Percentiles rank a stretch among this genome's conserved stretches.
These are phyloP conservation scores for Dolichomitus sp. DNA, from an alignment of 2,888 invertebrate genomes.

Conservation along the genomic window DNA sequence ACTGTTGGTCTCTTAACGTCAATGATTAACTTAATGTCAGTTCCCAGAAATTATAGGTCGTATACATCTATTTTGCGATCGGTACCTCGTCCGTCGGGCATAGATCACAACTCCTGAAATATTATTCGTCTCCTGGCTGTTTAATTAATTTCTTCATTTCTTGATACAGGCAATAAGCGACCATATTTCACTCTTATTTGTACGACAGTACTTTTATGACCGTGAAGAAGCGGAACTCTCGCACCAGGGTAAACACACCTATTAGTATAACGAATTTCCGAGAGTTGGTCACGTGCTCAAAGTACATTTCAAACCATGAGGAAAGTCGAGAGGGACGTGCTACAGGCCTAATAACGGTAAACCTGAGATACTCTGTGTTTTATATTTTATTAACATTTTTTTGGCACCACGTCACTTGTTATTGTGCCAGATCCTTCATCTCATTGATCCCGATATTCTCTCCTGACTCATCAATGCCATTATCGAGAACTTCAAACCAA, in stretches of 20 bases:
- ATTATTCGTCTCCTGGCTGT: not conserved
- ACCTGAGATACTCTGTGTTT: constrained; percentile 4
- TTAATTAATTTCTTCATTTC: constrained; percentile 52
- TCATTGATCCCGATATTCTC: constrained; percentile 33
- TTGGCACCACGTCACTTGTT: not conserved
- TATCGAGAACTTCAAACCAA: constrained; percentile 11
- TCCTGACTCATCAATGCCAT: constrained; percentile 27
- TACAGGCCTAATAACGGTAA: constrained; percentile 36
- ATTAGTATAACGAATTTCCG: constrained; percentile 38
- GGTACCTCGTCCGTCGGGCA: not conserved
- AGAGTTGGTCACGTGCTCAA: constrained; percentile 4
- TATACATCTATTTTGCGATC: constrained; percentile 11
- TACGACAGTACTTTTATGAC: constrained; percentile 38
- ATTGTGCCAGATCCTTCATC: constrained; percentile 29
- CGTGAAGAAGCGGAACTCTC: constrained; percentile 39
- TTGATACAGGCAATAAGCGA: constrained; percentile 3
- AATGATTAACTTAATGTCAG: not conserved
- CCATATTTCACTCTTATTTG: constrained; percentile 9
- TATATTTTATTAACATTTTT: constrained; percentile 25
- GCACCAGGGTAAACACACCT: constrained; percentile 12
- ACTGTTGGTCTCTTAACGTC: not conserved
- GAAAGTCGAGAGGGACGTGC: constrained; percentile 27
- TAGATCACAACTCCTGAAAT: constrained; percentile 10
- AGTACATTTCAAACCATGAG: constrained; percentile 1
- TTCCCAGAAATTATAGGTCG: constrained; percentile 1